Conservation (phyloP, 2,113 vertebrate genomes). For the Paracanthobrama guichenoti region DNA sequence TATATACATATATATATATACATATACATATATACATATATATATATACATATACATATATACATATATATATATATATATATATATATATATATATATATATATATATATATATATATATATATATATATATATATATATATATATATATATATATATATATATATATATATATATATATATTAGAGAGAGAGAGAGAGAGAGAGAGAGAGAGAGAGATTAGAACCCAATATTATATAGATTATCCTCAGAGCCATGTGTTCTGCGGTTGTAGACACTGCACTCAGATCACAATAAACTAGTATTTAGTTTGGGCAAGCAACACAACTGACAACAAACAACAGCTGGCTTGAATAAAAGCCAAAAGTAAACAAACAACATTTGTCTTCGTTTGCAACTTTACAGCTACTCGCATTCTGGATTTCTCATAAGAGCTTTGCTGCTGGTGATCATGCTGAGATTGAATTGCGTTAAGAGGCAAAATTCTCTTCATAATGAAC, state of each 20-base stretch:
- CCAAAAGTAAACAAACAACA: constrained; percentile 51
- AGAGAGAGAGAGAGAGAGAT: too few relatives aligned
- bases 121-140: too few relatives aligned
- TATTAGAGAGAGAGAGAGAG: too few relatives aligned
- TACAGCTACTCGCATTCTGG: neutral
- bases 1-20: too few relatives aligned
- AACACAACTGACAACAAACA: constrained; percentile 46
- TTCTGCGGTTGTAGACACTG: neutral
- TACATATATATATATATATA: too few relatives aligned
- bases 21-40: too few relatives aligned
- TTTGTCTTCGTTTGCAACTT: constrained; percentile 45
- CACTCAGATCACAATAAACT: constrained; percentile 3
- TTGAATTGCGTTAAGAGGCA: neutral
- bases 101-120: too few relatives aligned
- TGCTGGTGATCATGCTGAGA: constrained; percentile 7
- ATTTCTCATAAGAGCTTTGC: constrained; percentile 18
- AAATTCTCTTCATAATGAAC: neutral
- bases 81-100: too few relatives aligned
- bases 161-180: too few relatives aligned
- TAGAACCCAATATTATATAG: too few relatives aligned
- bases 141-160: too few relatives aligned
- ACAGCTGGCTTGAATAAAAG: constrained; percentile 48
- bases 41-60: too few relatives aligned
- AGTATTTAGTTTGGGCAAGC: constrained; percentile 28
- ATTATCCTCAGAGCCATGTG: neutral